Conservation (phyloP, 2,797 vertebrate genomes). For the Phoebastria nigripes region DNA sequence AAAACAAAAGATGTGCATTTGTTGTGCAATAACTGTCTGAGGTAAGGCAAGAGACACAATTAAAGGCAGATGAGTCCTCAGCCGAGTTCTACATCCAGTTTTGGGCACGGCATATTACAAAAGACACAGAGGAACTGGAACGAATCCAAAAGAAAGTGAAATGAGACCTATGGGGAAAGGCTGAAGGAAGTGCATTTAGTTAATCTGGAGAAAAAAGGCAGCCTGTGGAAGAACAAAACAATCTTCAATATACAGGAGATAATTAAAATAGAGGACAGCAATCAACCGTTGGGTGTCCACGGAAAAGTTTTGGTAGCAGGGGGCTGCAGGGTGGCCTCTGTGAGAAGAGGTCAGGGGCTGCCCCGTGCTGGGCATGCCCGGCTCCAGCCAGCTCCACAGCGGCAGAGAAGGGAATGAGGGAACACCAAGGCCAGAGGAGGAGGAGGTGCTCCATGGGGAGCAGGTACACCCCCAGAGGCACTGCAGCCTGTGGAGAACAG, state of each 20-base stretch:
- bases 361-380: not conserved
- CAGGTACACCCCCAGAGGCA: not conserved
- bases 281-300: accelerated
- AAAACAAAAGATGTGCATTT: not conserved
- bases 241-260: not conserved
- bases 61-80: not conserved
- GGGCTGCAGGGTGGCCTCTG: not conserved
- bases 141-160: not conserved
- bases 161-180: not conserved
- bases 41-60: not conserved
- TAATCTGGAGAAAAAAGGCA: not conserved
- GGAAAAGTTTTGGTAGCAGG: not conserved
- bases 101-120: not conserved
- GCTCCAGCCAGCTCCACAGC: not conserved
- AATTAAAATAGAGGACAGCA: not conserved
- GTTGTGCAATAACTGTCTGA: conserved; percentile 16
- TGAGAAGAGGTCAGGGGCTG: not conserved
- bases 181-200: not conserved
- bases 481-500: not conserved
- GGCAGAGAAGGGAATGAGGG: not conserved
- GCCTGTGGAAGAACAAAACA: not conserved
- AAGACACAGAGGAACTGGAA: not conserved
- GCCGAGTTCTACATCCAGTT: not conserved
- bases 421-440: not conserved
- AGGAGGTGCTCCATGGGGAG: not conserved